Percentiles rank a stretch among this genome's conserved stretches.
These are phyloP conservation scores for Coenonympha glycerion DNA, from an alignment of 2,888 invertebrate genomes.

Conservation along the genomic window DNA sequence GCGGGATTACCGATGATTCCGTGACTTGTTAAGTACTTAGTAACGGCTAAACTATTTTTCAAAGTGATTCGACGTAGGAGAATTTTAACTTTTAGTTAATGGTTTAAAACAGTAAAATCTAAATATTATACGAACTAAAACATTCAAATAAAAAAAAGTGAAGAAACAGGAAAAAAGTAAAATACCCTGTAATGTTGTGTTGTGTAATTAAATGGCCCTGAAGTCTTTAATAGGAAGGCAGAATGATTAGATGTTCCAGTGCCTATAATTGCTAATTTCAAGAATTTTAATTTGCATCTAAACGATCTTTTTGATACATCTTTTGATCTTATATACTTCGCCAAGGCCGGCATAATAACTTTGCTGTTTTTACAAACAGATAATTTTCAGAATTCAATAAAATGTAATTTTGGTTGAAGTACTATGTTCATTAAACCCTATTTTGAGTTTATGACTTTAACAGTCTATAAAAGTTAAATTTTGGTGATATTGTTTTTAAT, in stretches of 20 bases:
- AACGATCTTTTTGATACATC: neutral
- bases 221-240: neutral
- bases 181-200: neutral
- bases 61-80: no score
- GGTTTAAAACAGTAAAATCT: no score
- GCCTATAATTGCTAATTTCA: neutral
- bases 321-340: neutral
- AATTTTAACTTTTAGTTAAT: no score
- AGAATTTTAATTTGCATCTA: neutral
- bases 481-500: no score
- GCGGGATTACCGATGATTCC: constrained; percentile 13
- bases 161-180: neutral
- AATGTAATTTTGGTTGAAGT: no score
- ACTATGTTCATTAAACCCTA: no score
- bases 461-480: no score
- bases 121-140: neutral
- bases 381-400: no score
- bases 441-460: no score
- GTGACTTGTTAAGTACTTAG: no score
- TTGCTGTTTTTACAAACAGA: neutral
- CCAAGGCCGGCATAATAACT: neutral
- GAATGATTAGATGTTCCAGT: neutral
- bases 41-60: no score
- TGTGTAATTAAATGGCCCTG: neutral
- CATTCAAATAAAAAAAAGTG: neutral